phyloP scores from a whole-genome alignment of 53 echinoderm and acorn worm species.

The Glandiceps talaboti region DNA sequence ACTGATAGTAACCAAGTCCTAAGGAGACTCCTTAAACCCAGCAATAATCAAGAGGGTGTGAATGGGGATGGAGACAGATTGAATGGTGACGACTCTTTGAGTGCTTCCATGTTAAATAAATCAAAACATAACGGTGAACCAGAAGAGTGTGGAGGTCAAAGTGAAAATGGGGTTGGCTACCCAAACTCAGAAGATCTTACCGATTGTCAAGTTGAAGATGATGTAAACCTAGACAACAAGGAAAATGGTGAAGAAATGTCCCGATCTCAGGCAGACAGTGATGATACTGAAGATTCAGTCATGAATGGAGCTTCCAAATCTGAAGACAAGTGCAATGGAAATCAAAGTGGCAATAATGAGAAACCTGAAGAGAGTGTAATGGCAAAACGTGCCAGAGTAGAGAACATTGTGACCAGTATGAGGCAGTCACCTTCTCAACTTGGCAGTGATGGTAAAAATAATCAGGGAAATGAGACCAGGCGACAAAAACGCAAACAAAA shows the following conservation, averaged over 20 bases:
- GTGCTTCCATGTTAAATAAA: background rate
- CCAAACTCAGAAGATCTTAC: background rate
- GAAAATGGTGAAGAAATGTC: background rate
- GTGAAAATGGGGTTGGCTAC: background rate
- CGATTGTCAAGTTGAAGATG: background rate
- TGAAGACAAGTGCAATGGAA: constrained; percentile 35
- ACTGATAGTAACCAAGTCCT: background rate
- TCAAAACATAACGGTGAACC: background rate
- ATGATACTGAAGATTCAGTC: background rate
- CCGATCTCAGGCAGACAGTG: background rate
- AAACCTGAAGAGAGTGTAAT: constrained; percentile 47
- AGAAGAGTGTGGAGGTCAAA: background rate
- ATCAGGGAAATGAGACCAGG: constrained; percentile 27
- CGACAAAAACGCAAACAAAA: constrained; percentile 73
- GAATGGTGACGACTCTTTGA: background rate
- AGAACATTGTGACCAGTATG: constrained; percentile 96
- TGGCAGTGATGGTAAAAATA: constrained; percentile 25
- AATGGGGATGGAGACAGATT: background rate
- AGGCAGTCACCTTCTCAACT: constrained; percentile 35
- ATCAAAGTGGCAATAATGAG: constrained; percentile 28
- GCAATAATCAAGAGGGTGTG: background rate
- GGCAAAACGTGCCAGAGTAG: constrained; percentile 89
- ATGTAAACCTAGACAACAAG: background rate
- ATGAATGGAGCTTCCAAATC: constrained; percentile 2
- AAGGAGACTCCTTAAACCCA: background rate